A percentile compares a stretch with the other conserved stretches of the same genome.
Conservation (phyloP, 2,113 vertebrate species). For the Plectropomus leopardus region DNA sequence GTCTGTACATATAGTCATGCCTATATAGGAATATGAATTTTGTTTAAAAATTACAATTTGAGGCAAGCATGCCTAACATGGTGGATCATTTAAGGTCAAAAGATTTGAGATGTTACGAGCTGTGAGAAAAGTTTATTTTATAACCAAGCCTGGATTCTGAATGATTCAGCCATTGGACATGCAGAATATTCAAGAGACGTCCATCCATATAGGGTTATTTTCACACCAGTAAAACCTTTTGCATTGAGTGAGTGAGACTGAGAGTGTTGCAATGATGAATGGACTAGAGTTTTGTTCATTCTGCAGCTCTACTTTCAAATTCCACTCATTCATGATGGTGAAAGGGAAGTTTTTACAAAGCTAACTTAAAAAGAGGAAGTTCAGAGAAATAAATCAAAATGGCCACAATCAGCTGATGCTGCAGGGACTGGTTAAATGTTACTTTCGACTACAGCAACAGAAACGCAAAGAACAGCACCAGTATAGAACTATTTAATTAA, state of each 20-base stretch:
- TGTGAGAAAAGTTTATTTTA: constrained; percentile 28
- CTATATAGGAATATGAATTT: constrained; percentile 11
- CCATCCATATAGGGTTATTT: constrained; percentile 36
- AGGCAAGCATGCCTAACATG: constrained; percentile 5
- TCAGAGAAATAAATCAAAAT: constrained; percentile 34
- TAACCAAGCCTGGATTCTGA: constrained; percentile 13
- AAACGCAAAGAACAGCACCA: not conserved
- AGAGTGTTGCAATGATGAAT: constrained; percentile 59
- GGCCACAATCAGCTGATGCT: constrained; percentile 36
- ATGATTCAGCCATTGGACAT: constrained; percentile 27
- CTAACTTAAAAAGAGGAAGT: constrained; percentile 47
- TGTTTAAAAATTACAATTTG: constrained; percentile 13
- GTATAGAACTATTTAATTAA: not conserved
- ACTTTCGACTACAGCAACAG: not conserved
- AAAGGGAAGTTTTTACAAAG: constrained; percentile 40
- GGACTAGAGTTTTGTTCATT: constrained; percentile 40
- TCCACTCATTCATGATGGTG: constrained; percentile 62
- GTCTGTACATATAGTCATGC: constrained; percentile 31
- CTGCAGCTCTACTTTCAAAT: constrained; percentile 49
- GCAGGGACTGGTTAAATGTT: not conserved
- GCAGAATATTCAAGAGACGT: constrained; percentile 23
- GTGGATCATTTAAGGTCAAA: constrained; percentile 19
- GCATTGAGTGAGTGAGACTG: constrained; percentile 7
- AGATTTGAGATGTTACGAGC: not conserved
- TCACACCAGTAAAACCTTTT: constrained; percentile 1